These are phyloP conservation scores for Cataglyphis altisquamis DNA, from an alignment of 2,888 invertebrate species.

Conservation along the genomic window DNA sequence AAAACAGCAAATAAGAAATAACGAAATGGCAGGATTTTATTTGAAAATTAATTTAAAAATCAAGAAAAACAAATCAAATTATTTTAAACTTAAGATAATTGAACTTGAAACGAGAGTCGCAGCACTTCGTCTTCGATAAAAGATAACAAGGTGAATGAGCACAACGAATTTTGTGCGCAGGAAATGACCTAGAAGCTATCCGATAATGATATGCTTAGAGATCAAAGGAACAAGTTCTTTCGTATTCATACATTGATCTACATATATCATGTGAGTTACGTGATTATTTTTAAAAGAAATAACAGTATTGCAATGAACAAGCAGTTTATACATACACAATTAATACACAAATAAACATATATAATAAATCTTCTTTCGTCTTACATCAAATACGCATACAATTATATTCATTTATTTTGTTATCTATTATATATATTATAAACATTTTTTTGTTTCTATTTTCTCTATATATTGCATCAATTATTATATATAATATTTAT, in stretches of 20 bases:
- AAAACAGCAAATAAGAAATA: not conserved
- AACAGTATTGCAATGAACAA: not conserved
- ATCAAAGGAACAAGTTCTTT: constrained; percentile 71
- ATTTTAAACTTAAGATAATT: not conserved
- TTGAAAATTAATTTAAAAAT: not conserved
- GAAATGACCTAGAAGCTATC: constrained; percentile 75
- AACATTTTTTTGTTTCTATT: not conserved
- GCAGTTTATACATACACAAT: not conserved
- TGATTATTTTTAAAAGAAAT: not conserved
- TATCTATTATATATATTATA: too few species aligned
- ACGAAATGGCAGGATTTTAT: not conserved
- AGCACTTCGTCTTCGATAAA: constrained; percentile 53
- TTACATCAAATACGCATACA: not conserved
- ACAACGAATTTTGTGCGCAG: constrained; percentile 51
- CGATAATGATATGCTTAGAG: constrained; percentile 63
- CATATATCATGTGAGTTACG: not conserved
- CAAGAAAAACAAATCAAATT: not conserved
- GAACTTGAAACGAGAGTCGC: not conserved
- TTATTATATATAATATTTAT: not conserved
- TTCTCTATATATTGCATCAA: not conserved
- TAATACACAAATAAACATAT: too few species aligned
- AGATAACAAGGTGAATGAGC: constrained; percentile 36
- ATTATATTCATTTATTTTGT: not conserved
- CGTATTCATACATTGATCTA: constrained; percentile 69
- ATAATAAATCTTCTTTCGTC: not conserved